Evolutionary conservation across 2,113 vertebrate genomes (phyloP).

Genomic region (Sphaerodactylus townsendi): DNA sequence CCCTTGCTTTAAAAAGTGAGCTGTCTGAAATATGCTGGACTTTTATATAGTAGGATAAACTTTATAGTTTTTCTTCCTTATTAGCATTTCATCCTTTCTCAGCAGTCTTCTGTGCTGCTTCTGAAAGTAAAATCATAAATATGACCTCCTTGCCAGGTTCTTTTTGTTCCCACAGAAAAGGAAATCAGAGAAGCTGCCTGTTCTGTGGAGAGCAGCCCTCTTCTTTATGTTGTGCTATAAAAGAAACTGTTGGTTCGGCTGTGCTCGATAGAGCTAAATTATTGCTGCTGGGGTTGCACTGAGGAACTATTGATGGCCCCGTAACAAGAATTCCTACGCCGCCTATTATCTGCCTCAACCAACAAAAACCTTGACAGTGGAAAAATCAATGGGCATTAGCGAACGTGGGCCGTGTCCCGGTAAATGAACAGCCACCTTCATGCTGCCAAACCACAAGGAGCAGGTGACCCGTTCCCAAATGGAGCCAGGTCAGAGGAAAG

Average conservation of each 20-base stretch:
- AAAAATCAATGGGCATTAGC: not conserved
- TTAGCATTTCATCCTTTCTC: slow-evolving; percentile 1
- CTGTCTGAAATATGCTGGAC: too few species aligned
- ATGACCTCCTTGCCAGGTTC: not conserved
- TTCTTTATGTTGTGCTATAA: slow-evolving; percentile 30
- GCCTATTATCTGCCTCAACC: not conserved
- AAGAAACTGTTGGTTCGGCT: slow-evolving; percentile 22
- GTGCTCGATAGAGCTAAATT: slow-evolving; percentile 19
- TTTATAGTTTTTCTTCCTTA: not conserved
- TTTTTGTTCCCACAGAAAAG: not conserved
- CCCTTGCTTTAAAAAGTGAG: too few species aligned
- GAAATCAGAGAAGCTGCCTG: not conserved
- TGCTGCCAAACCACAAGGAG: not conserved
- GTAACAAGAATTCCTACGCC: slow-evolving; percentile 29
- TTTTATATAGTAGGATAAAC: too few species aligned
- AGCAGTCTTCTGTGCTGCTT: not conserved
- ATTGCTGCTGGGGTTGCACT: slow-evolving; percentile 35
- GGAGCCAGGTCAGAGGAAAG: not conserved
- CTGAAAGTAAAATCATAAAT: not conserved
- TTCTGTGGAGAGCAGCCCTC: slow-evolving; percentile 14
- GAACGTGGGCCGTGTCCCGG: not conserved
- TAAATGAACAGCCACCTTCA: not conserved
- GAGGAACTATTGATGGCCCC: slow-evolving; percentile 21
- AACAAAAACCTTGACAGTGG: not conserved
- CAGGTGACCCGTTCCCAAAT: not conserved